A percentile compares a stretch with the other conserved stretches of the same genome.
These are phyloP conservation scores for Coptodon rendalli DNA, from an alignment of 2,113 vertebrate species.

Conservation along the genomic window DNA sequence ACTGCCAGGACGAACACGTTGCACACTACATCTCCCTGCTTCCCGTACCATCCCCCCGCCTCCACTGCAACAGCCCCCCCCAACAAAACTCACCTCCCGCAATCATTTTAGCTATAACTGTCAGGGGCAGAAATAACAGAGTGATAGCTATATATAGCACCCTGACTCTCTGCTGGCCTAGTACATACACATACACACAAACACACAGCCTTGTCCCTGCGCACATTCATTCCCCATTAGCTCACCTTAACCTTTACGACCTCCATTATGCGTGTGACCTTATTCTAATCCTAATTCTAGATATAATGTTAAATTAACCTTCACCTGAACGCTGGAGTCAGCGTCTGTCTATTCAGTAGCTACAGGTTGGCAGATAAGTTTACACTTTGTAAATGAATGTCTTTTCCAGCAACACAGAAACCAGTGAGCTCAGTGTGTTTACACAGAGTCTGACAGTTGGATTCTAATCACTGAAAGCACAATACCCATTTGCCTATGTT, in stretches of 20 bases:
- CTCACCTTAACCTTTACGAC: background rate
- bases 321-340: background rate
- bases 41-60: background rate
- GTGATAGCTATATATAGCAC: slow-evolving; percentile 58
- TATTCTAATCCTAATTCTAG: background rate
- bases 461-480: background rate
- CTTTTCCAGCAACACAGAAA: background rate
- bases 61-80: background rate
- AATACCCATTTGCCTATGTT: background rate
- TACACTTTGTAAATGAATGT: background rate
- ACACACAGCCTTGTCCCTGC: background rate
- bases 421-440: background rate
- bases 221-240: slow-evolving; percentile 7
- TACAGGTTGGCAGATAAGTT: background rate
- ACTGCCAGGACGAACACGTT: slow-evolving; percentile 44
- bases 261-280: background rate
- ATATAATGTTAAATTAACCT: background rate
- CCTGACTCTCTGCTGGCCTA: background rate
- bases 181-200: background rate
- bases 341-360: background rate
- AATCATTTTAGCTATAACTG: slow-evolving; percentile 37
- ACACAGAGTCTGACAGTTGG: background rate
- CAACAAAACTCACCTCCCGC: background rate
- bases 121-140: slow-evolving; percentile 52
- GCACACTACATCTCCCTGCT: slow-evolving; percentile 47